These are phyloP conservation scores for Cebidichthys violaceus DNA, from an alignment of 2,113 vertebrate genomes.

Conservation along the genomic window DNA sequence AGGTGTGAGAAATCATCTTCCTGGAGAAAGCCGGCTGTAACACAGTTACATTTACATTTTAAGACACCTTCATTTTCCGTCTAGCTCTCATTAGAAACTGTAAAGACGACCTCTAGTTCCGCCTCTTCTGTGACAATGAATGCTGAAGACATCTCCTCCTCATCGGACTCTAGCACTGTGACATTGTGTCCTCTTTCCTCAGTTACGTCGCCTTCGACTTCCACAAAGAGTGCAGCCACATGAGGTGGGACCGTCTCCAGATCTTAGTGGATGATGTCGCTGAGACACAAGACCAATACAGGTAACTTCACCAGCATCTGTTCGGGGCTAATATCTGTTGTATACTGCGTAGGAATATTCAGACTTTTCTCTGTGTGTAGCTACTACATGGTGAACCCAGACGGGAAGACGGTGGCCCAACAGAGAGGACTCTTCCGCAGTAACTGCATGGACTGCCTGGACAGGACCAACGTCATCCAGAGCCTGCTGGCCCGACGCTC, in stretches of 20 bases:
- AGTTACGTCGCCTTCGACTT: conserved; percentile 98
- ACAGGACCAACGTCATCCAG: conserved; percentile 97
- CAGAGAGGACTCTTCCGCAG: conserved; percentile 96
- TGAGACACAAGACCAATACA: conserved; percentile 92
- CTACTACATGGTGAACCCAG: conserved; percentile 93
- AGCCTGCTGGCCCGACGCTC: conserved; percentile 93
- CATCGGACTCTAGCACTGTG: background rate
- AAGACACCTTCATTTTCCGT: background rate
- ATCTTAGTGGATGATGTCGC: conserved; percentile 90
- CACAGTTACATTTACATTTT: background rate
- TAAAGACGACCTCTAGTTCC: background rate
- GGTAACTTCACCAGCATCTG: conserved; percentile 77
- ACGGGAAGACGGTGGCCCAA: conserved; percentile 86
- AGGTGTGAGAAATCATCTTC: background rate
- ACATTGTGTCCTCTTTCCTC: conserved; percentile 26
- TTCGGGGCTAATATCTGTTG: background rate
- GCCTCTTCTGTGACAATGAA: background rate
- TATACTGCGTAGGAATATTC: background rate
- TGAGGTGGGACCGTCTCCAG: conserved; percentile 97
- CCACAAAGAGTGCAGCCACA: conserved; percentile 97
- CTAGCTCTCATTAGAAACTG: background rate
- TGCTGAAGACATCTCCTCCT: too few relatives aligned
- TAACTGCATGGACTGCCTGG: conserved; percentile 99
- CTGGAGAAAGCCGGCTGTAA: background rate
- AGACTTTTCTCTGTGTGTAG: conserved; percentile 70